These are phyloP conservation scores for Cephalotes varians DNA, from an alignment of 2,888 invertebrate species.

Conservation along the genomic window DNA sequence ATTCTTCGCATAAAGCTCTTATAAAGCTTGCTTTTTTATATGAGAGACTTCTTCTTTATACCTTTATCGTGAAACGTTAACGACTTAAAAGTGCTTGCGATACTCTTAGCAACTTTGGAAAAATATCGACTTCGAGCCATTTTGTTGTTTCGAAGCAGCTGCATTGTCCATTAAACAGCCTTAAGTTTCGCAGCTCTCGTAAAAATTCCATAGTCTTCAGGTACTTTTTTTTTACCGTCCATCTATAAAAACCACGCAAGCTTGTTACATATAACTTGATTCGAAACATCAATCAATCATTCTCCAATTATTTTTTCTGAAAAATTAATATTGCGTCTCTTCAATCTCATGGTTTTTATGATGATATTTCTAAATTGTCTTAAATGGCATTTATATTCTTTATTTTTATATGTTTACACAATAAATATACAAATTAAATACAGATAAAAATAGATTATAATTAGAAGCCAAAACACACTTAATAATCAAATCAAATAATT, in stretches of 20 bases:
- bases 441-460: neutral
- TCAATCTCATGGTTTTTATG: neutral
- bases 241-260: constrained; percentile 5
- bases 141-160: constrained; percentile 31
- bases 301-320: neutral
- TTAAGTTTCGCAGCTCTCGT: constrained; percentile 11
- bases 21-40: neutral
- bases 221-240: neutral
- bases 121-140: constrained; percentile 27
- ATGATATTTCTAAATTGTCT: neutral
- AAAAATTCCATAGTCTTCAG: constrained; percentile 2
- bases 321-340: neutral
- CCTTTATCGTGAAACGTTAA: constrained; percentile 11
- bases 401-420: neutral
- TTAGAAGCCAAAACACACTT: neutral
- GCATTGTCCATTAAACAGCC: constrained; percentile 22
- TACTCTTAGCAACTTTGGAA: constrained; percentile 27
- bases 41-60: neutral
- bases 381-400: neutral
- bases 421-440: neutral
- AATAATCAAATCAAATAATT: constrained; percentile 6
- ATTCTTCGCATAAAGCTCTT: neutral
- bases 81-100: constrained; percentile 20
- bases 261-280: neutral
- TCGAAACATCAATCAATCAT: neutral